These are phyloP conservation scores for Macrochelys suwanniensis DNA, from an alignment of 2,797 vertebrate genomes.

Conservation along the genomic window DNA sequence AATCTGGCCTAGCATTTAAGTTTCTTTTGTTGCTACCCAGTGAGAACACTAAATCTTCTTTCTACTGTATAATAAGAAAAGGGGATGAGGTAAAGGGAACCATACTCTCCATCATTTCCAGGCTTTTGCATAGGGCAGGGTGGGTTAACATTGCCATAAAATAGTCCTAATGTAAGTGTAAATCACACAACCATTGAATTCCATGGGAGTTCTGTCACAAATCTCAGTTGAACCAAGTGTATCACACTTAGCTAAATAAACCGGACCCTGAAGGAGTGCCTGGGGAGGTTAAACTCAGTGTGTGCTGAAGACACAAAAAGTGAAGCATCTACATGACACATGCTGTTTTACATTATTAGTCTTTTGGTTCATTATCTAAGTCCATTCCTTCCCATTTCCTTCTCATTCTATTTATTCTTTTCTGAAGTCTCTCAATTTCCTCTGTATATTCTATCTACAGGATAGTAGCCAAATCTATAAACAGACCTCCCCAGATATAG, in stretches of 20 bases:
- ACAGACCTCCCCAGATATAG: not conserved
- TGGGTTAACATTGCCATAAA: not conserved
- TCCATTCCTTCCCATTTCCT: not conserved
- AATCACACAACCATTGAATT: not conserved
- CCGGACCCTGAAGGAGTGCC: not conserved
- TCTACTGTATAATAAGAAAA: not conserved
- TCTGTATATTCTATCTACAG: not conserved
- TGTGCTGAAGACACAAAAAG: not conserved
- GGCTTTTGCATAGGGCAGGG: not conserved
- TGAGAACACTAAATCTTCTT: not conserved
- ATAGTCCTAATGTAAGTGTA: not conserved
- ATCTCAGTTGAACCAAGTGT: not conserved
- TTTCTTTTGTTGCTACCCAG: not conserved
- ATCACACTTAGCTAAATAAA: not conserved
- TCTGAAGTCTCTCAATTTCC: not conserved
- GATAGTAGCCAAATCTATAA: not conserved
- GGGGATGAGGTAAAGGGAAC: not conserved
- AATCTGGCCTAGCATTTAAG: conserved; percentile 23
- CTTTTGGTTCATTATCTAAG: not conserved
- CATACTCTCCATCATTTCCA: not conserved
- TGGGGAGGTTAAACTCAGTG: not conserved
- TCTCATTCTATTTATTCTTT: not conserved
- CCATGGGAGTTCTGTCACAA: fast-evolving
- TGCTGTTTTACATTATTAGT: not conserved
- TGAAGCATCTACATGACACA: not conserved